Evolutionary conservation across 2,888 invertebrate genomes (phyloP).

Genomic region (Drosophila planitibia): DNA sequence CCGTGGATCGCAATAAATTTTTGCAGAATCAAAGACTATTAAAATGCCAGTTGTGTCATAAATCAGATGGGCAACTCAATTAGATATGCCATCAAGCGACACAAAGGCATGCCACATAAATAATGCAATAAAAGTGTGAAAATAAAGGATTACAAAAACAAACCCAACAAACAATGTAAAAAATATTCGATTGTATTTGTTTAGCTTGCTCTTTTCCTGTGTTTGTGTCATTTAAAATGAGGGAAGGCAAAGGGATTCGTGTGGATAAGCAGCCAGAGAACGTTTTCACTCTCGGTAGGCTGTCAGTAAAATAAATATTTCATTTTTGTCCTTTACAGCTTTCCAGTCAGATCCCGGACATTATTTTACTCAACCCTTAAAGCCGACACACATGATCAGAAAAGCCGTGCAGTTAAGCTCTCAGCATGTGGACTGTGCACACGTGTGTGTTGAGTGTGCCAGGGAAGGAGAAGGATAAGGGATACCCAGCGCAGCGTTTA

Average conservation of each 20-base stretch:
- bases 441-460: neutral
- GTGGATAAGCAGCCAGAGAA: slow-evolving; percentile 36
- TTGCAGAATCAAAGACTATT: slow-evolving; percentile 31
- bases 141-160: slow-evolving; percentile 33
- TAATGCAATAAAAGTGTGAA: slow-evolving; percentile 64
- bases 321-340: slow-evolving; percentile 36
- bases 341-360: slow-evolving; percentile 2
- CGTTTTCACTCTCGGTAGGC: slow-evolving; percentile 13
- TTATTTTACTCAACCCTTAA: slow-evolving; percentile 36
- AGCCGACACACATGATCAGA: slow-evolving; percentile 31
- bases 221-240: slow-evolving; percentile 48
- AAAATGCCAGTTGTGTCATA: slow-evolving; percentile 47
- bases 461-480: neutral
- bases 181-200: slow-evolving; percentile 18
- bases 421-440: slow-evolving; percentile 5
- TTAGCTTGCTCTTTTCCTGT: slow-evolving; percentile 10
- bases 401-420: slow-evolving; percentile 16
- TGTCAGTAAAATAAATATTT: slow-evolving; percentile 46
- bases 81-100: slow-evolving; percentile 59
- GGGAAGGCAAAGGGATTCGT: slow-evolving; percentile 28
- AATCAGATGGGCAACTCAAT: slow-evolving; percentile 59
- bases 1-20: slow-evolving; percentile 26
- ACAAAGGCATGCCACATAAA: slow-evolving; percentile 48
- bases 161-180: slow-evolving; percentile 19
- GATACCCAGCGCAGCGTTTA: slow-evolving; percentile 61